A percentile compares a stretch with the other conserved stretches of the same genome.
phyloP scores from a whole-genome alignment of 2,888 invertebrate species.

The Cristatella mucedo region DNA sequence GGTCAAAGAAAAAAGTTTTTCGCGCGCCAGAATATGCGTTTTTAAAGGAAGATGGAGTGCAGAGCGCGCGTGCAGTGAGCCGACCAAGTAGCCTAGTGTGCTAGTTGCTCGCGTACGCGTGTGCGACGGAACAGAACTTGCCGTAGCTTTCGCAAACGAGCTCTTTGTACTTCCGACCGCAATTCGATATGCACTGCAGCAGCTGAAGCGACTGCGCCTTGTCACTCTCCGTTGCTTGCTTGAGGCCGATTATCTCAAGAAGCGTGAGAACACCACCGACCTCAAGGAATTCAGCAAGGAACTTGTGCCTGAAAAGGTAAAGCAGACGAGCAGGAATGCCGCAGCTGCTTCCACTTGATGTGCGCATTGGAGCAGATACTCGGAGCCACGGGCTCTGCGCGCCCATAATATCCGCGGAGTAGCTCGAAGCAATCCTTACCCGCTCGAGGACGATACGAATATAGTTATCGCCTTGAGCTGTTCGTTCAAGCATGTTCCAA shows the following conservation, averaged over 20 bases:
- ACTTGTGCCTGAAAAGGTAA: constrained; percentile 30
- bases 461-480: constrained; percentile 32
- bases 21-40: too few species aligned
- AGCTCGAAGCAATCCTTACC: constrained; percentile 32
- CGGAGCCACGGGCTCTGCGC: too few species aligned
- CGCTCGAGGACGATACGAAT: constrained; percentile 36
- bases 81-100: too few species aligned
- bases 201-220: constrained; percentile 31
- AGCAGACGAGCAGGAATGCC: too few species aligned
- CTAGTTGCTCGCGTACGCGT: too few species aligned
- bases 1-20: too few species aligned
- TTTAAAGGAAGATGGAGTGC: too few species aligned
- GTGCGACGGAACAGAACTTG: too few species aligned
- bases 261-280: constrained; percentile 36
- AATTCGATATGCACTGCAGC: constrained; percentile 29
- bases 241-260: constrained; percentile 35
- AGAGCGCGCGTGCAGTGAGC: too few species aligned
- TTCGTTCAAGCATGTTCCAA: constrained; percentile 34
- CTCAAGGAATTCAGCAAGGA: constrained; percentile 37
- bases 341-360: too few species aligned
- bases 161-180: constrained; percentile 37
- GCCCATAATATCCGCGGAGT: too few species aligned
- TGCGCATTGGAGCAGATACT: too few species aligned
- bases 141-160: constrained; percentile 39
- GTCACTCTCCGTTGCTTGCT: constrained; percentile 34